Conservation (phyloP, 2,888 invertebrate species). For the Pollenia griseotomentosa region DNA sequence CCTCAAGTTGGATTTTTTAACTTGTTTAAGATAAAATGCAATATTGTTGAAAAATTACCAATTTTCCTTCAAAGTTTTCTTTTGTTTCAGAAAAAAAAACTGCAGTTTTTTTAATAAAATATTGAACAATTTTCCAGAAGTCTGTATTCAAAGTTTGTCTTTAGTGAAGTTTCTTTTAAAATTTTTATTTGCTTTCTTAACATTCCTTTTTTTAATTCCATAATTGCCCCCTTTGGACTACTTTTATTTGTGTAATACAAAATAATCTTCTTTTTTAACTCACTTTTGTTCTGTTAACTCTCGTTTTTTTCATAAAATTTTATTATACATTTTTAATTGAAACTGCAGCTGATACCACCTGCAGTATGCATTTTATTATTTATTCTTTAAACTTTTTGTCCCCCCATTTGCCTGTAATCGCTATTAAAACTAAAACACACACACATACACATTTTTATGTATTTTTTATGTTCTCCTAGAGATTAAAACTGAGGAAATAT, state of each 20-base stretch:
- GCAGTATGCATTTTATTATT: slow-evolving; percentile 36
- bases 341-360: slow-evolving; percentile 67
- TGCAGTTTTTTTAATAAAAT: too few species aligned
- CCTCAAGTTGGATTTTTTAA: too few species aligned
- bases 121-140: too few species aligned
- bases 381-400: neutral
- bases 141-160: neutral
- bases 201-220: neutral
- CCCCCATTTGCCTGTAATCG: slow-evolving; percentile 19
- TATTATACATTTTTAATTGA: slow-evolving; percentile 67
- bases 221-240: slow-evolving; percentile 17
- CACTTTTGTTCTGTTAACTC: neutral
- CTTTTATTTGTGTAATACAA: neutral
- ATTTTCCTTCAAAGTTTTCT: too few species aligned
- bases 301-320: slow-evolving; percentile 43
- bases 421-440: slow-evolving; percentile 14
- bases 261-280: neutral
- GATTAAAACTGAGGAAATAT: slow-evolving; percentile 50
- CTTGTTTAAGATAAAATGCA: too few species aligned
- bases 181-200: slow-evolving; percentile 1
- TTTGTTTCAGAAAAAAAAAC: too few species aligned
- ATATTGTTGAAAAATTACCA: too few species aligned
- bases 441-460: slow-evolving; percentile 7
- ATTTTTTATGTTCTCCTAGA: slow-evolving; percentile 55
- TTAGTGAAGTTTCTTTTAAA: neutral